Evolutionary conservation across 2,797 vertebrate genomes (phyloP), one percentile per base, ranked within the genome.

Genomic region (Choloepus didactylus): DNA sequence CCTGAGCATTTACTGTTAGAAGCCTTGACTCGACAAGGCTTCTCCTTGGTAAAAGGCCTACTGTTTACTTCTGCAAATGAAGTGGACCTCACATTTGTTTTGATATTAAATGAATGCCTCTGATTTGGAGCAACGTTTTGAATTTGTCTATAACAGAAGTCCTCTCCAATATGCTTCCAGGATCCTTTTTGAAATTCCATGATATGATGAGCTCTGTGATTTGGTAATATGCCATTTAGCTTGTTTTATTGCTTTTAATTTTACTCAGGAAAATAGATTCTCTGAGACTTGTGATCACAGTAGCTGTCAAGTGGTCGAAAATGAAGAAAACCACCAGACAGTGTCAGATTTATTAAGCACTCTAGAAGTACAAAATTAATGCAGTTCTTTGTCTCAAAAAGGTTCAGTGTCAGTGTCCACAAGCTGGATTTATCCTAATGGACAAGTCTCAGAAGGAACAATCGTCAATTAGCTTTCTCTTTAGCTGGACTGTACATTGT

Each of bases 301-400:
- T 98, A 97, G 97, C 98, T 98, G 98, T 98, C 98, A 98, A 98
- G 98, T 97, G 94, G 95, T 97, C 96, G 96, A 97, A 98, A 98
- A 98, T 98, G 98, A 98, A 98, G 97, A 98, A 98, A 98, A 98
- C 98, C 98, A 98, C 98, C 97, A 98, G 98, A 98, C 98, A 97
- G 98, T 97, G 98, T 98, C 98, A 98, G 98, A 98, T 98, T 98
- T 98, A 98, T 98, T 98, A 98, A 98, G 98, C 95, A 83, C 96
- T 97, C 96, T 96, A 96, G 96, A 98, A 98, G 97, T 98, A 87
- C 95, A 96, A 98, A 98, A 98, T 98, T 98, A 98, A 98, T 98
- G 97, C 97, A 23, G 97, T 97, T 98, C 98, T 98, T 98, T 92
- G 35, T 98, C 97, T 98, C 98, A 98, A 97, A 98, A 97, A 97